A percentile compares a stretch with the other conserved stretches of the same genome.
phyloP scores from a whole-genome alignment of 2,888 invertebrate genomes.

The Campopleginae sp. region DNA sequence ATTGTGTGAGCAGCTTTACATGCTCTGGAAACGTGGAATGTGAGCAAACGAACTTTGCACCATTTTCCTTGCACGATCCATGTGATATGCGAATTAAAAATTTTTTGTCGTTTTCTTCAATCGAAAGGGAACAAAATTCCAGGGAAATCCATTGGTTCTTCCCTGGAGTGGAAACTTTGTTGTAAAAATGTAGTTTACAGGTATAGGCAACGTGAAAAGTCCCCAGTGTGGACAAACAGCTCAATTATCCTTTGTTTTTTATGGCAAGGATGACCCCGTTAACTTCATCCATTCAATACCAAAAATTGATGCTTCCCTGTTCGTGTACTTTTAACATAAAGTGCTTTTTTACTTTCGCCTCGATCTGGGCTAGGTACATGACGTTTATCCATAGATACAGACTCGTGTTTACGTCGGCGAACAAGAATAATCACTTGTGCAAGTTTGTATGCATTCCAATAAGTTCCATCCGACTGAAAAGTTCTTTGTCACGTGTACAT shows the following conservation, averaged over 20 bases:
- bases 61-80: no score
- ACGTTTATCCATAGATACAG: not conserved
- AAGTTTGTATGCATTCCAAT: slow-evolving; percentile 3
- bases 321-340: slow-evolving; percentile 46
- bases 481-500: not conserved
- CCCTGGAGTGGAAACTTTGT: no score
- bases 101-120: no score
- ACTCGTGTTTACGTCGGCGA: slow-evolving; percentile 40
- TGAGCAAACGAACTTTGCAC: no score
- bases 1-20: not conserved
- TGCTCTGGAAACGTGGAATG: not conserved
- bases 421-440: slow-evolving; percentile 53
- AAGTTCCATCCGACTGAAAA: slow-evolving; percentile 34
- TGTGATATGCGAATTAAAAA: no score
- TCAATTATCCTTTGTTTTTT: no score
- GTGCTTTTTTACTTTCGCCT: slow-evolving; percentile 35
- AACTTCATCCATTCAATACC: not conserved
- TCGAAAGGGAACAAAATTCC: no score
- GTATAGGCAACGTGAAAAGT: no score
- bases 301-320: slow-evolving; percentile 23
- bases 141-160: no score
- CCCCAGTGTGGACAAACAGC: no score
- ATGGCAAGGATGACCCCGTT: not conserved
- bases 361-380: not conserved
- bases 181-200: no score